Conservation (phyloP, 37 sponge, comb jelly and placozoan genomes). For the Halisarca cf. caerulea region DNA sequence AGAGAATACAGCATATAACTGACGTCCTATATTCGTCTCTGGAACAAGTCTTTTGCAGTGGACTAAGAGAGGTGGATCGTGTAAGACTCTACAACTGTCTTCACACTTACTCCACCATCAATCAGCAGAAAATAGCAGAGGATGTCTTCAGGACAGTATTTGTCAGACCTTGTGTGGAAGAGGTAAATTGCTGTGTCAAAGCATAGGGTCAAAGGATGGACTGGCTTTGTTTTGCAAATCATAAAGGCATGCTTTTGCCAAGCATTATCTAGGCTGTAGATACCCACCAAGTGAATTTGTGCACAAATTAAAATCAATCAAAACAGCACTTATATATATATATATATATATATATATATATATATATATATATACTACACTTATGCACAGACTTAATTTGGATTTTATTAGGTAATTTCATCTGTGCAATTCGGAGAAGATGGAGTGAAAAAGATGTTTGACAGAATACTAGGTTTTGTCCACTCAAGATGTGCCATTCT, state of each 20-base stretch:
- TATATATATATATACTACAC: too few species aligned
- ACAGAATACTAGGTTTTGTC: constrained; percentile 60
- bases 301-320: too few species aligned
- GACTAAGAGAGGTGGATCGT: constrained; percentile 51
- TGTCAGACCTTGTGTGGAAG: constrained; percentile 71
- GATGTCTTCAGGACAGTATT: constrained; percentile 59
- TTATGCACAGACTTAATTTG: too few species aligned
- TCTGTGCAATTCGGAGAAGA: not conserved
- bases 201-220: too few species aligned
- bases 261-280: too few species aligned
- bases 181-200: too few species aligned
- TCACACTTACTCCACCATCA: constrained; percentile 79
- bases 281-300: too few species aligned
- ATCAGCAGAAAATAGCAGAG: constrained; percentile 65
- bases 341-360: too few species aligned
- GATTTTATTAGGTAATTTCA: too few species aligned
- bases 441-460: constrained; percentile 78
- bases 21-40: constrained; percentile 51
- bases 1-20: constrained; percentile 81
- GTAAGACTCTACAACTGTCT: constrained; percentile 68
- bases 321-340: too few species aligned
- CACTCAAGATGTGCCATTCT: constrained; percentile 63
- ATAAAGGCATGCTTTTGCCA: too few species aligned
- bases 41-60: constrained; percentile 53
- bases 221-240: too few species aligned